Percentiles rank a stretch among this genome's conserved stretches.
Conservation (phyloP, 2,888 invertebrate species). For the Luffia ferchaultella region DNA sequence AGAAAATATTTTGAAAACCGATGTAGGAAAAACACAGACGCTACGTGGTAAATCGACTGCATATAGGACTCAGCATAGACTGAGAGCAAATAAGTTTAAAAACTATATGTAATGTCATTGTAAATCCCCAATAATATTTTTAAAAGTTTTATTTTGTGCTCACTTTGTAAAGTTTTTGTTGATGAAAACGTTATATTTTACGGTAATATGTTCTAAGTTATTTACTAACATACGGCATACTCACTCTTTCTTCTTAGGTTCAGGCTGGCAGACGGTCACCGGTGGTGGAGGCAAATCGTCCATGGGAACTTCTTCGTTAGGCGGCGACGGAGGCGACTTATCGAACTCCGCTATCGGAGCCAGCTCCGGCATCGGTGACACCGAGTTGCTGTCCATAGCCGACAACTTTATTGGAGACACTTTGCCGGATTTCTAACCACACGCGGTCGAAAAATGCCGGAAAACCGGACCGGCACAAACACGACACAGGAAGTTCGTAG, state of each 20-base stretch:
- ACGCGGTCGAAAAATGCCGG: neutral
- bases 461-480: neutral
- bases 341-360: slow-evolving; percentile 77
- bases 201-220: too few relatives aligned
- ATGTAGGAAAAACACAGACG: too few relatives aligned
- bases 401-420: slow-evolving; percentile 66
- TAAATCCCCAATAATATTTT: too few relatives aligned
- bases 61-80: too few relatives aligned
- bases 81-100: too few relatives aligned
- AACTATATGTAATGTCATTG: too few relatives aligned
- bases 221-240: too few relatives aligned
- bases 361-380: slow-evolving; percentile 73
- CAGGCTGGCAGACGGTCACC: slow-evolving; percentile 63
- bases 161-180: too few relatives aligned
- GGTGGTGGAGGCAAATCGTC: slow-evolving; percentile 73
- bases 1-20: too few relatives aligned
- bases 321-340: slow-evolving; percentile 73
- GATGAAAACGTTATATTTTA: too few relatives aligned
- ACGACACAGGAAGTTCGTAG: slow-evolving; percentile 10
- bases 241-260: slow-evolving; percentile 65
- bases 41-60: too few relatives aligned
- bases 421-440: slow-evolving; percentile 40
- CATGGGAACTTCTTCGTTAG: slow-evolving; percentile 68
- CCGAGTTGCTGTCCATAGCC: slow-evolving; percentile 74
- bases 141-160: too few relatives aligned